phyloP scores from a whole-genome alignment of 2,888 invertebrate genomes.

The Ennomos quercinarius region DNA sequence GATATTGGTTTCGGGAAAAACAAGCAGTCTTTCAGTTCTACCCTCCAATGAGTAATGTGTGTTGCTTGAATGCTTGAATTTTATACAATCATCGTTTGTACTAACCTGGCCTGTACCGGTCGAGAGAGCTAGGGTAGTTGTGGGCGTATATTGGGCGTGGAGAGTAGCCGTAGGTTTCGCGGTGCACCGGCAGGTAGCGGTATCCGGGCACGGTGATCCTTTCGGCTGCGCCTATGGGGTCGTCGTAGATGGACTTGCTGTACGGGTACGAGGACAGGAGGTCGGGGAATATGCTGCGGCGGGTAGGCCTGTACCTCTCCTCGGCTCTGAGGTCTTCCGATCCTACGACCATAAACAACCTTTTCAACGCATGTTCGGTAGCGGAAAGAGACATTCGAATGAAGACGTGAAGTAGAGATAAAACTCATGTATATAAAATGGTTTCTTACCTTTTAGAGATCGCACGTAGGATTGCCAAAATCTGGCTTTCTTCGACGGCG shows the following conservation, averaged over 20 bases:
- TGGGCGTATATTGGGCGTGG: constrained; percentile 95
- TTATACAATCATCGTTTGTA: constrained; percentile 55
- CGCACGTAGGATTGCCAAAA: constrained; percentile 97
- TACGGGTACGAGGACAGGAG: constrained; percentile 90
- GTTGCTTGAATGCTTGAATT: neutral
- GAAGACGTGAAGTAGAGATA: neutral
- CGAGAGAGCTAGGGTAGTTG: constrained; percentile 91
- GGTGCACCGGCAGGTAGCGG: constrained; percentile 95
- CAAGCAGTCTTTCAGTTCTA: constrained; percentile 17
- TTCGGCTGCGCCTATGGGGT: constrained; percentile 92
- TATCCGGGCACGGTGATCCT: constrained; percentile 95
- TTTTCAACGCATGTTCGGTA: neutral
- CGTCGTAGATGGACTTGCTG: constrained; percentile 95
- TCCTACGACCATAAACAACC: constrained; percentile 79
- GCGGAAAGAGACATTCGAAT: neutral
- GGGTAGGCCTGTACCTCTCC: constrained; percentile 90
- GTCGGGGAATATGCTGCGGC: constrained; percentile 91
- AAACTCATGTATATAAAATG: neutral
- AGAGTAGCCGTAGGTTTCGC: constrained; percentile 95
- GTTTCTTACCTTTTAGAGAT: constrained; percentile 93
- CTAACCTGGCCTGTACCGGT: constrained; percentile 95
- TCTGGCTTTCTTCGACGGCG: constrained; percentile 96
- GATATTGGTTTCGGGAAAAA: neutral
- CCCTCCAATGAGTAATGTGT: constrained; percentile 3
- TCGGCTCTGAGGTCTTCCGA: constrained; percentile 96